A percentile compares a stretch with the other conserved stretches of the same genome.
Conservation (phyloP, 2,113 vertebrate species). For the Reinhardtius hippoglossoides region DNA sequence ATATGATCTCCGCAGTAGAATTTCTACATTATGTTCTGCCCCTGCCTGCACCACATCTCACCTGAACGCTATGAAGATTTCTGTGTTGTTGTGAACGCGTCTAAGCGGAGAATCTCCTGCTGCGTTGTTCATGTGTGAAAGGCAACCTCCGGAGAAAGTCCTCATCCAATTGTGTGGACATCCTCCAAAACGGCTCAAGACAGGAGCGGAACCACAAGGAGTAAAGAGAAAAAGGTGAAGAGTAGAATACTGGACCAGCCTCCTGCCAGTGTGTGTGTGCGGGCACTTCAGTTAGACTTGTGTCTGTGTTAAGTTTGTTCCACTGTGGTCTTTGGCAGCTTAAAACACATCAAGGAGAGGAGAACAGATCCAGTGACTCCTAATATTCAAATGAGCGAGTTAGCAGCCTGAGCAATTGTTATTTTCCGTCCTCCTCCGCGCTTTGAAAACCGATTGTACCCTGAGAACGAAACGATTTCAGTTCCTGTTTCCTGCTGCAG, state of each 20-base stretch:
- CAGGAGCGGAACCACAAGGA: not conserved
- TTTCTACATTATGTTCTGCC: no score
- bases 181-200: not conserved
- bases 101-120: not conserved
- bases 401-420: constrained; percentile 75
- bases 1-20: no score
- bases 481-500: constrained; percentile 73
- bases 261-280: constrained; percentile 78
- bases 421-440: constrained; percentile 49
- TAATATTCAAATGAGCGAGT: constrained; percentile 62
- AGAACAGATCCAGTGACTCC: constrained; percentile 91
- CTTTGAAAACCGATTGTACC: constrained; percentile 67
- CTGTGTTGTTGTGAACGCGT: no score
- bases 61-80: no score
- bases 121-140: not conserved
- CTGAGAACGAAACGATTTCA: constrained; percentile 79
- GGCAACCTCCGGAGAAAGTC: no score
- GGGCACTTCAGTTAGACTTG: constrained; percentile 88
- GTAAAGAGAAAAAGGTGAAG: constrained; percentile 4
- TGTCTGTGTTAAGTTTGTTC: constrained; percentile 50
- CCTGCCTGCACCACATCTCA: no score
- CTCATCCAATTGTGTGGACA: not conserved
- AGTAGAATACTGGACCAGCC: constrained; percentile 81
- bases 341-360: constrained; percentile 87
- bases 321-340: constrained; percentile 93